Base-by-base conservation (phyloP, 2,113 vertebrate genomes). In the Hymenochirus boettgeri region DNA sequence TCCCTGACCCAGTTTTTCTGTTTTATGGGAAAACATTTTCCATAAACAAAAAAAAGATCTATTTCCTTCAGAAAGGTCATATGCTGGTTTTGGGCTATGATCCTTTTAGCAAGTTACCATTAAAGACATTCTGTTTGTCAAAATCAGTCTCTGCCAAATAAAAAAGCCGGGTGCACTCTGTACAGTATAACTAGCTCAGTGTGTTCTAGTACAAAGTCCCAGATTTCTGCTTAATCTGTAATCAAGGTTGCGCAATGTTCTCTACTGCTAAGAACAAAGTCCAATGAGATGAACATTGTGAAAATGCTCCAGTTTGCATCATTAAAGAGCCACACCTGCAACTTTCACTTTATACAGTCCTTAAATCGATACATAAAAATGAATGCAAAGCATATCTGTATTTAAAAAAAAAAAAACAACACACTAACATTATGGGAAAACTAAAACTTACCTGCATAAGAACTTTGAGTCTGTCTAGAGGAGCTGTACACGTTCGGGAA, bases 401-500 rank as follows among this genome's bases (percentile, higher is more conserved):
- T n/a, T n/a, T n/a, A n/a, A n/a, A 42, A n/a, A 42, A 42, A 42
- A 42, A 17, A 42, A 42, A 35, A 3, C 9, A 13, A 35, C 2
- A 12, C 10, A 35, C 4, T 35, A 35, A 35, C 33, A 12, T 11
- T 35, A 2, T 3, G 17, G 29, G 21, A 65, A 18, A 59, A 57
- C 64, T 13, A 4, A 27, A 37, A 5, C 73, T 61, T 79, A 97
- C 96, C 92, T 99, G 95, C 96, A 99, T 99, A 51, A 97, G 85
- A 37, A 99, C 95, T 82, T 99, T 99, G 18, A 97, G 84, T 10
- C 96, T 82, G 77, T 99, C 96, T 74, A 99, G 82, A 0, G 96
- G 96, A 1, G 96, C 96, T 0, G 96, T 99, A 65, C 94, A 97
- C 57, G 94, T 97, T 45, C 96, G 88, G 33, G 96, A 99, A 47